Base-by-base conservation (phyloP, 1,140 invertebrate genomes). In the Pseudomyrmex flavicornis region DNA sequence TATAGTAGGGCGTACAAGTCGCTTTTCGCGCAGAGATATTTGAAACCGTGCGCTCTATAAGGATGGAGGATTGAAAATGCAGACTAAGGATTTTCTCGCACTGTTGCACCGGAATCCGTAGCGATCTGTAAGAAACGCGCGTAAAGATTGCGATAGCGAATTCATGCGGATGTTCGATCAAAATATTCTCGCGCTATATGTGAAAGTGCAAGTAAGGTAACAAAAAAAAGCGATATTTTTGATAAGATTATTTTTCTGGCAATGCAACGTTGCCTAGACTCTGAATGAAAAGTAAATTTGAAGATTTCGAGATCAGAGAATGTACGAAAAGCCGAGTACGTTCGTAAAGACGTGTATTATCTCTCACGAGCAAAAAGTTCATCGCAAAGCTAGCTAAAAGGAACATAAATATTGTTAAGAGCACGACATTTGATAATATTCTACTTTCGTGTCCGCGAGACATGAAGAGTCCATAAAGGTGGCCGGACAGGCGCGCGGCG, bases 131-230 rank as follows among this genome's bases (percentile, higher is more conserved):
- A 70, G 44, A 72, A 72, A 35, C 44, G 54, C 35, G 15, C 54
- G 59, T 70, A 80, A 80, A 80, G 72, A 44, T 80, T 80, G 54
- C 44, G 65, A 79, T 79, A 48, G 54, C 44, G 35, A 72, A 80
- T 59, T 70, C 44, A 69, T 80, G 66, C 20, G 66, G 22, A 72
- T 72, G 59, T 80, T 70, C 44, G n/a, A 61, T 69, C 76, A 17
- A 58, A 66, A 44, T 59, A 80, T 54, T 52, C 12, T 20, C 15
- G 44, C 22, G 20, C 20, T 72, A 20, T 20, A 65, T 77, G 46
- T 56, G 9, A 26, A 15, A 59, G 15, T 61, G 22, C 48, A 26
- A 17, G 26, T 54, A 22, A 35, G 15, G 44, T 13, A 20, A 9
- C 26, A 3, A 2, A 50, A 59, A 50, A 20, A 9, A 59, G 0